Base-by-base conservation (phyloP, 1,140 invertebrate genomes). In the Ceratosolen solmsi region DNA sequence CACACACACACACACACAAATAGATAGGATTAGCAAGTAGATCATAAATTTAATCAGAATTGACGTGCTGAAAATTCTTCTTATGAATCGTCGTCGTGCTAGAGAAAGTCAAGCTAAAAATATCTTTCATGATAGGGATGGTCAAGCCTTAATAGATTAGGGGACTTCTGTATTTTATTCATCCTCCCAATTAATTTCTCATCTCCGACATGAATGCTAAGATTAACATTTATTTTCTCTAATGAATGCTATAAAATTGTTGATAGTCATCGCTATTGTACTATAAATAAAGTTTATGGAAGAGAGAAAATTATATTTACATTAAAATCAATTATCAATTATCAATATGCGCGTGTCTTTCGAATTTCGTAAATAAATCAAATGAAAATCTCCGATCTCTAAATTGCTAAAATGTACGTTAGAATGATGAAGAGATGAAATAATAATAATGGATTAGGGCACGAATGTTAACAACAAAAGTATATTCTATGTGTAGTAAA, bases 91-190 rank as follows among this genome's bases (percentile, higher is more conserved):
- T 30, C 17, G 38, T 7, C 15, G 20, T 30, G 13, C n/a, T 58
- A 75, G 33, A 75, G 56, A 27, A 75, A 60, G 11, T 9, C 11
- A 27, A 41, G 63, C 41, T 80, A 80, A 80, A 80, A 80, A 80
- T 80, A 80, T 30, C 1, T 25, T 33, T 20, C 27, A 46, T 13
- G 54, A 79, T 33, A 56, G 36, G 51, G 27, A 80, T 49, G 27
- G 54, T 60, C 56, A 13, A 27, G n/a, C 58, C 60, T 36, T 75
- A 68, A 51, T 75, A 68, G 79, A 80, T 75, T 80, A 80, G 27
- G 20, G 71, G 25, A 54, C 13, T 54, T 17, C 46, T 41, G 58
- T 74, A 74, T 74, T 73, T 80, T 80, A 80, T 65, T 80, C 70
- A 58, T 30, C 46, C 15, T 25, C 8, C 25, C 68, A 80, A 80